Base-by-base conservation (phyloP, 2,113 vertebrate genomes). In the Elephantulus edwardii region DNA sequence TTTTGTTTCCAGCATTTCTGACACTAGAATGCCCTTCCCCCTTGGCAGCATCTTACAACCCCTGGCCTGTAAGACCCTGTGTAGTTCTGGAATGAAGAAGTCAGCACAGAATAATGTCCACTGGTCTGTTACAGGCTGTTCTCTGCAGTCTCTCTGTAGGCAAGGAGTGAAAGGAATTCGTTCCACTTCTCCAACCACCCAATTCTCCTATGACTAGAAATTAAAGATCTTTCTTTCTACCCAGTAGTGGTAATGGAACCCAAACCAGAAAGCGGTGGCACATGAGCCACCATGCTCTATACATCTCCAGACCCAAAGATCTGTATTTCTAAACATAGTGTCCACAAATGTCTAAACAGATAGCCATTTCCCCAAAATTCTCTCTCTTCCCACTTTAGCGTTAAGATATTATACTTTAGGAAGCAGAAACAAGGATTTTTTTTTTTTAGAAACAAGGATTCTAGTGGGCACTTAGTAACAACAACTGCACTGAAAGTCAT, bases 321-420 rank as follows among this genome's bases (percentile, higher is more conserved):
- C 50, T 14, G 48, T 75, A 66, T 44, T 89, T 91, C 72, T 56
- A 83, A 86, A 80, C 38, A 56, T 68, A 71, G 44, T 19, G 91
- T 75, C 75, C 42, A 83, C 91, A 70, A 80, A 80, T 28, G 46
- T 93, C 81, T 80, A 70, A 78, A 68, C 52, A 86, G 14, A 60
- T 0, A 62, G n/a, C 48, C 76, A 84, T n/a, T 38, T 56, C n/a
- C 42, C 1, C 4, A 38, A 90, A 86, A 77, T 30, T 30, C 19
- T 66, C 13, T 28, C 24, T 74, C 13, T 46, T 35, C 48, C n/a
- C 20, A 38, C 50, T 38, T 56, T 24, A 86, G 30, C 75, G 72
- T 68, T 72, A 86, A 66, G 38, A 58, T 28, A 22, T 24, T 62
- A 64, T 12, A 60, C 33, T 35, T 46, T 13, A 46, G 48, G 33